Percentiles rank a stretch among this genome's conserved stretches.
phyloP scores from a whole-genome alignment of 2,797 vertebrate species.

The Sphenopsis melanotis region DNA sequence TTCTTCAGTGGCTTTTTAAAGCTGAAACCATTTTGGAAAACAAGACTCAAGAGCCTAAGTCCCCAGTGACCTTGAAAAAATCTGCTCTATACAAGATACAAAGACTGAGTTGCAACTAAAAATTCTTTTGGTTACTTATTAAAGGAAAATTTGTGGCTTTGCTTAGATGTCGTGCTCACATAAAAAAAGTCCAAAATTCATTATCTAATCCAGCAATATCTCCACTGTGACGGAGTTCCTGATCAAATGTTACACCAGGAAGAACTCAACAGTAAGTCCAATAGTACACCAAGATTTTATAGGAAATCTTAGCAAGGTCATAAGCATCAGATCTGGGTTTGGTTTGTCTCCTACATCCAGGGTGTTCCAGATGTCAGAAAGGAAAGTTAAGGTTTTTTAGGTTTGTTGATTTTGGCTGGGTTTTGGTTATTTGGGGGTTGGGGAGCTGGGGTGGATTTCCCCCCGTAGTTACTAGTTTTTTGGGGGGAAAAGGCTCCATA shows the following conservation, averaged over 20 bases:
- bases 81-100: neutral
- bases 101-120: neutral
- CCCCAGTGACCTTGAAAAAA: neutral
- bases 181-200: neutral
- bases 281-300: neutral
- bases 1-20: neutral
- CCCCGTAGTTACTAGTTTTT: neutral
- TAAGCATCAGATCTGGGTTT: neutral
- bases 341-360: neutral
- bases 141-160: neutral
- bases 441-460: rapidly evolving
- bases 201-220: neutral
- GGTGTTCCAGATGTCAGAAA: neutral
- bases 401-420: neutral
- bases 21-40: neutral
- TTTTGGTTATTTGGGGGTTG: neutral
- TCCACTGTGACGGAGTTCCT: neutral
- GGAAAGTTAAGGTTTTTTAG: neutral
- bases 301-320: neutral
- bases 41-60: neutral
- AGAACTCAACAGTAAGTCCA: neutral
- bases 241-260: neutral
- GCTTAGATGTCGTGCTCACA: neutral
- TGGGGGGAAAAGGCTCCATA: neutral
- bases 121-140: neutral